Conservation (phyloP, 2,888 invertebrate species). For the Dioctria linearis region DNA sequence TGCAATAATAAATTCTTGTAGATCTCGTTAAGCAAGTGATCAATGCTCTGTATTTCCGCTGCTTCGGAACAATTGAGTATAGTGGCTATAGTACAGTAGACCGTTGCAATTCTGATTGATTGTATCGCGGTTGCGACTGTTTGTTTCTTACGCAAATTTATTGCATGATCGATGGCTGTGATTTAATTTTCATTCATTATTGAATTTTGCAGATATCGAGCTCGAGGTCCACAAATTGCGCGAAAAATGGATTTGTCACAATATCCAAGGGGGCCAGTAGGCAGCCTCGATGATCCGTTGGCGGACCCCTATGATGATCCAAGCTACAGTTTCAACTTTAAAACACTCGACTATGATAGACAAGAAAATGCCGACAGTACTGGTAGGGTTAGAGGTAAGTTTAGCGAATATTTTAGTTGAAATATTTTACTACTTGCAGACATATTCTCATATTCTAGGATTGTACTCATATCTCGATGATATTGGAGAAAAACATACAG, state of each 20-base stretch:
- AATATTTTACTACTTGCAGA: background rate
- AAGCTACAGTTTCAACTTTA: slow-evolving; percentile 80
- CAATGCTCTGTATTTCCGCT: slow-evolving; percentile 61
- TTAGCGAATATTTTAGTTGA: background rate
- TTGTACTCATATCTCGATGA: slow-evolving; percentile 83
- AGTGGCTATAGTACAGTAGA: background rate
- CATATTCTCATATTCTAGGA: slow-evolving; percentile 68
- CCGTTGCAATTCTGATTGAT: slow-evolving; percentile 35
- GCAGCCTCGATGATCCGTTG: slow-evolving; percentile 80
- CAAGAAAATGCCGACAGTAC: slow-evolving; percentile 78
- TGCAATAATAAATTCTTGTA: slow-evolving; percentile 51
- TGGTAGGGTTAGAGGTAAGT: slow-evolving; percentile 75
- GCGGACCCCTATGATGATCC: slow-evolving; percentile 85
- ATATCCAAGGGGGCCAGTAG: slow-evolving; percentile 77
- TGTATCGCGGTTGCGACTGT: background rate
- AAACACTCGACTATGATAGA: slow-evolving; percentile 78
- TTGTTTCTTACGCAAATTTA: slow-evolving; percentile 39
- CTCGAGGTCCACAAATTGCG: slow-evolving; percentile 82
- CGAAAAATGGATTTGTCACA: slow-evolving; percentile 82
- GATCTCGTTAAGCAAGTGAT: slow-evolving; percentile 58
- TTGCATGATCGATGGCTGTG: slow-evolving; percentile 14
- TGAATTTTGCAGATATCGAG: slow-evolving; percentile 74
- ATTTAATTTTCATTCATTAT: slow-evolving; percentile 4
- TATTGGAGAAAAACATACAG: slow-evolving; percentile 82
- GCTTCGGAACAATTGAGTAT: slow-evolving; percentile 44